phyloP scores from a whole-genome alignment of 1,140 invertebrate genomes.

The Panagrolaimus sp. region DNA sequence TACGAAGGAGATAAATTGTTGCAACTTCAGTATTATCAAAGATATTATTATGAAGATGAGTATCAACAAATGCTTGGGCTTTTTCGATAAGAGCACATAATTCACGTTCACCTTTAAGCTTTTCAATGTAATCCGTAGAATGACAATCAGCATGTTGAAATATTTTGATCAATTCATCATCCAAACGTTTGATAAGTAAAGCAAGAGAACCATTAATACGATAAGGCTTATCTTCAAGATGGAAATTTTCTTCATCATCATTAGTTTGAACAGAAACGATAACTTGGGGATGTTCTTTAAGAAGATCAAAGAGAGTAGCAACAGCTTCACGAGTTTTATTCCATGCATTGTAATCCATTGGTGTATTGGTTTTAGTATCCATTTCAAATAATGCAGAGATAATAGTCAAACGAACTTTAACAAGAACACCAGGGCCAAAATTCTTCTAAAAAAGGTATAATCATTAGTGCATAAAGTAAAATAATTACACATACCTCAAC shows the following conservation, averaged over 20 bases:
- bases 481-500: conserved; percentile 62
- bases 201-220: conserved; percentile 67
- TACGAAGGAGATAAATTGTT: conserved; percentile 86
- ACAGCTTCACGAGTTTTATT: conserved; percentile 65
- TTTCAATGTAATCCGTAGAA: conserved; percentile 94
- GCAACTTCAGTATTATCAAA: conserved; percentile 81
- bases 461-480: not conserved
- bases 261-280: conserved; percentile 74
- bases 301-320: conserved; percentile 61
- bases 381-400: conserved; percentile 95
- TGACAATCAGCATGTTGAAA: conserved; percentile 91
- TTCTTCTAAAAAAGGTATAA: conserved; percentile 64
- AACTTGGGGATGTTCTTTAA: conserved; percentile 61
- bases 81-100: conserved; percentile 84
- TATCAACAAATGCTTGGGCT: conserved; percentile 62
- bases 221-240: conserved; percentile 57
- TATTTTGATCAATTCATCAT: conserved; percentile 94
- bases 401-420: conserved; percentile 88
- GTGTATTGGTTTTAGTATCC: conserved; percentile 91
- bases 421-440: conserved; percentile 75
- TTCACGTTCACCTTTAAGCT: conserved; percentile 85
- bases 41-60: conserved; percentile 13
- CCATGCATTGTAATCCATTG: conserved; percentile 96
- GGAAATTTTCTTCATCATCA: conserved; percentile 83
- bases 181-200: conserved; percentile 60